phyloP scores from a whole-genome alignment of 2,888 invertebrate species.

The Eledone cirrhosa region DNA sequence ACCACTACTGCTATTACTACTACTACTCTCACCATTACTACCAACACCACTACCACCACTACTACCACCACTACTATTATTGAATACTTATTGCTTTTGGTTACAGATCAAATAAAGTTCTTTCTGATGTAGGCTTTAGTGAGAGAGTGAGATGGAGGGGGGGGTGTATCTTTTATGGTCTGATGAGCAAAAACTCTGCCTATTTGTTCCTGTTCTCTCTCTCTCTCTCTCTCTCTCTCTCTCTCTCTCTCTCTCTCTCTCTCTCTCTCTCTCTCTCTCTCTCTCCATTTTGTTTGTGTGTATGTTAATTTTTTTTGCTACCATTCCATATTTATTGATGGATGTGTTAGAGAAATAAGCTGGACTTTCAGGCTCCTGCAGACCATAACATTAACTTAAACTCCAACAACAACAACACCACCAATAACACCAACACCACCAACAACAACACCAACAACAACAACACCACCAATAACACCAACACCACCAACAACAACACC shows the following conservation, averaged over 20 bases:
- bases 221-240: background rate
- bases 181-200: background rate
- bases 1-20: too few species aligned
- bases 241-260: background rate
- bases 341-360: background rate
- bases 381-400: background rate
- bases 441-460: too few species aligned
- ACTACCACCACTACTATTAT: too few species aligned
- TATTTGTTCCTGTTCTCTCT: background rate
- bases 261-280: background rate
- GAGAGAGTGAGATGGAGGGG: too few species aligned
- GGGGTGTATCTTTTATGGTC: background rate
- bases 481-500: too few species aligned
- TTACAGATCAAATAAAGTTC: too few species aligned
- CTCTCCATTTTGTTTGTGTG: background rate
- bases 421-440: too few species aligned
- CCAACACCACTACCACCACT: too few species aligned
- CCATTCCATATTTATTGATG: background rate
- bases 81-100: too few species aligned
- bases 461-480: background rate
- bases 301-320: background rate
- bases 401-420: too few species aligned
- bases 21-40: too few species aligned
- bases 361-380: background rate
- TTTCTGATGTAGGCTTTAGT: too few species aligned